Conservation (phyloP, 2,888 invertebrate genomes). For the Drosophila bunnanda region DNA sequence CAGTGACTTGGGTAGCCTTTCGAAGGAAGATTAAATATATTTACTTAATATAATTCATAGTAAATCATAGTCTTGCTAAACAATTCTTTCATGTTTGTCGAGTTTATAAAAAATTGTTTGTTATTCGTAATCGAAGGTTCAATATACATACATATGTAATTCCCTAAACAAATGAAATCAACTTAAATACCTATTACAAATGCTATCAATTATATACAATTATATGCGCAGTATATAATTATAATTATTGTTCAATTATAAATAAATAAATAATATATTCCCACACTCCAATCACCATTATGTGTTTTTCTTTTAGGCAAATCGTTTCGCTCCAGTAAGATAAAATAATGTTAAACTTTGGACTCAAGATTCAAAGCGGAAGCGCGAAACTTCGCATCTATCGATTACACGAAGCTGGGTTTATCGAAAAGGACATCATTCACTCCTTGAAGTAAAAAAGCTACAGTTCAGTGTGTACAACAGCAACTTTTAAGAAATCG, state of each 20-base stretch:
- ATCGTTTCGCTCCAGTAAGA: not conserved
- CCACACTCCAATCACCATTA: not conserved
- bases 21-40: conserved; percentile 83
- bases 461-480: not conserved
- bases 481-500: not conserved
- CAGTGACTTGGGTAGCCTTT: conserved; percentile 89
- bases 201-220: conserved; percentile 16
- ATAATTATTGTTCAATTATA: conserved; percentile 12
- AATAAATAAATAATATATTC: conserved; percentile 17
- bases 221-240: conserved; percentile 15
- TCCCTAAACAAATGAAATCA: conserved; percentile 8
- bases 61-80: conserved; percentile 29
- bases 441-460: not conserved
- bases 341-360: not conserved
- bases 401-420: not conserved
- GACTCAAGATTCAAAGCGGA: not conserved
- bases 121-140: conserved; percentile 33
- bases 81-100: conserved; percentile 22
- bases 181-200: conserved; percentile 8
- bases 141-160: conserved; percentile 13
- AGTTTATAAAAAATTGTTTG: conserved; percentile 37
- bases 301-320: not conserved
- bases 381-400: not conserved
- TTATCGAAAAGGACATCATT: not conserved
- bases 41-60: conserved; percentile 3